These are phyloP conservation scores for Sebastes oblongus DNA, from an alignment of 2,797 vertebrate species.

Conservation along the genomic window DNA sequence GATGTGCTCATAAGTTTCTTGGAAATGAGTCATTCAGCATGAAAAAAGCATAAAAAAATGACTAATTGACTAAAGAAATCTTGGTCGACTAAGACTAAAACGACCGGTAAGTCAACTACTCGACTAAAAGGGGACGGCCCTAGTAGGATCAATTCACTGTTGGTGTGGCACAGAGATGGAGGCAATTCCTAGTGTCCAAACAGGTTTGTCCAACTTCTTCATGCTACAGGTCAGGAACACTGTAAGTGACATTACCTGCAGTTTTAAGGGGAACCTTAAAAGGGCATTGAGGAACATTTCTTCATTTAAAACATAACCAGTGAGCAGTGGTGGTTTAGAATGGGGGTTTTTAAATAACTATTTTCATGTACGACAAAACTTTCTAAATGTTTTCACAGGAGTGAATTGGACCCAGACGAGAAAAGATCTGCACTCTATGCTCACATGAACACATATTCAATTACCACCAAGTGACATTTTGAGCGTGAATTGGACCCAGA, in stretches of 20 bases:
- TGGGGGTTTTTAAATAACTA: accelerated
- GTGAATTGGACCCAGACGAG: background rate
- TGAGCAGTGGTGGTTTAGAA: background rate
- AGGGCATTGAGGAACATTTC: background rate
- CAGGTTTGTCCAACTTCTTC: background rate
- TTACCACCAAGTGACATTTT: background rate
- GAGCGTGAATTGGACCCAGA: background rate
- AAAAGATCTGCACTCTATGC: background rate
- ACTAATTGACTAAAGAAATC: too few species aligned
- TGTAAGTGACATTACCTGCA: slow-evolving; percentile 4
- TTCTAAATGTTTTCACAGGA: background rate
- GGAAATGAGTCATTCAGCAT: too few species aligned
- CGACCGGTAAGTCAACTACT: accelerated
- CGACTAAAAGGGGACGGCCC: background rate
- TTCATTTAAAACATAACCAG: background rate
- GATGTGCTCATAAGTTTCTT: too few species aligned
- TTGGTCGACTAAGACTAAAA: accelerated
- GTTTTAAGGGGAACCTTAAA: slow-evolving; percentile 3
- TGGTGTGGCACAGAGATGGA: background rate
- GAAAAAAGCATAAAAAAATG: too few species aligned
- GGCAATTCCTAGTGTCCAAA: background rate
- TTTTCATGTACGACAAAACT: background rate
- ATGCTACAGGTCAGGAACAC: background rate
- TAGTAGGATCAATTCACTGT: background rate
- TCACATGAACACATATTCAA: background rate